Evolutionary conservation across 2,113 vertebrate genomes (phyloP).

Genomic region (Pedionomus torquatus): DNA sequence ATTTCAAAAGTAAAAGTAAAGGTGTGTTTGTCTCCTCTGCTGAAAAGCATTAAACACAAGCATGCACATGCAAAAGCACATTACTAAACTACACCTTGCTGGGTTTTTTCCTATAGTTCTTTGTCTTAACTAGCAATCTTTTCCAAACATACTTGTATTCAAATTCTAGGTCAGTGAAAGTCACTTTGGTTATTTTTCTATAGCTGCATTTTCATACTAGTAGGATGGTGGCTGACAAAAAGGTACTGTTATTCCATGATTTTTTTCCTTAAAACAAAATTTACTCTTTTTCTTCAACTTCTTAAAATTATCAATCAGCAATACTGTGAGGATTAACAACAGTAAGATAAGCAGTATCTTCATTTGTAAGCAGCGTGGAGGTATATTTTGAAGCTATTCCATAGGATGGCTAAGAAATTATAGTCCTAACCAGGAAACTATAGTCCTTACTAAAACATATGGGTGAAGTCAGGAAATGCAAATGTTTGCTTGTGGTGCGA

Average conservation of each 20-base stretch:
- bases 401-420: neutral
- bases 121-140: neutral
- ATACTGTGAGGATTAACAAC: neutral
- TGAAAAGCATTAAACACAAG: neutral
- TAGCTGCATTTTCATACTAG: neutral
- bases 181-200: neutral
- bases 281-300: neutral
- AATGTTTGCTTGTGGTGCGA: neutral
- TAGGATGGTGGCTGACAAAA: neutral
- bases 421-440: neutral
- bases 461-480: neutral
- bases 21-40: neutral
- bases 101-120: neutral
- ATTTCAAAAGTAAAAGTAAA: neutral
- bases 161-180: neutral
- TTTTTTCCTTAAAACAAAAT: neutral
- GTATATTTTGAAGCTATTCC: neutral
- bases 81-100: neutral
- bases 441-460: neutral
- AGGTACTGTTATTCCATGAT: neutral
- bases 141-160: neutral
- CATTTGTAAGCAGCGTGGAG: neutral
- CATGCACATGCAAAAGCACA: neutral
- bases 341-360: neutral
- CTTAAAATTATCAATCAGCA: neutral